Evolutionary conservation across 64 coral and sea anemone genomes (phyloP).

Genomic region (Actinia equina): DNA sequence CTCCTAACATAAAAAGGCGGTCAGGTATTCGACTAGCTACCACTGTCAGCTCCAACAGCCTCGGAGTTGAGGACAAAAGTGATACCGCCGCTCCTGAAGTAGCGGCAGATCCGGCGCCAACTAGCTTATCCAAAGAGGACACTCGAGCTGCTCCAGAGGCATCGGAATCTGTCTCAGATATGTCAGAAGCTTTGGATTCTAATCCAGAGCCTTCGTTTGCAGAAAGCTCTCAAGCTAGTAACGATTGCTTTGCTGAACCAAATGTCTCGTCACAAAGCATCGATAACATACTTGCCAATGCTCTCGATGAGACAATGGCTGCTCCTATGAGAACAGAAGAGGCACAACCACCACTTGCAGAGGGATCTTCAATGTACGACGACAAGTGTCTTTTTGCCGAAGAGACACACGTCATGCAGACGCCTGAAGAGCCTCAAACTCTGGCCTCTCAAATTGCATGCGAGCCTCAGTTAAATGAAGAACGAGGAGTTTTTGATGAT

Average conservation of each 20-base stretch:
- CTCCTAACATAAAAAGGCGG: neutral
- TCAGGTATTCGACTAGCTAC: neutral
- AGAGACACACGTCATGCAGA: no score
- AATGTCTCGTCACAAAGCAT: neutral
- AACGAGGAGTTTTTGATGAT: neutral
- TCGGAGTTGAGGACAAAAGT: neutral
- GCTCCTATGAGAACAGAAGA: neutral
- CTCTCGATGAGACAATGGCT: neutral
- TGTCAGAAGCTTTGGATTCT: neutral
- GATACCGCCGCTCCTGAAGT: neutral
- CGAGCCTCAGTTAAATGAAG: no score
- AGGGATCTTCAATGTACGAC: neutral
- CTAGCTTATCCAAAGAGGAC: neutral
- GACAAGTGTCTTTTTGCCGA: no score
- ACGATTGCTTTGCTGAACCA: no score
- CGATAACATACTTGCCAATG: neutral
- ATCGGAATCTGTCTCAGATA: neutral
- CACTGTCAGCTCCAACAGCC: neutral
- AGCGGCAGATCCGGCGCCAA: neutral
- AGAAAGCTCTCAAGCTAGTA: neutral
- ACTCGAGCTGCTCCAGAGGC: neutral
- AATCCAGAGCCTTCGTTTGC: neutral
- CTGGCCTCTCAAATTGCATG: no score
- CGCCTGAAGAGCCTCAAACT: no score
- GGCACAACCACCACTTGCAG: neutral